Evolutionary conservation across 2,888 invertebrate genomes (phyloP), one percentile per base, ranked within the genome.

Genomic region (Cerceris rybyensis): DNA sequence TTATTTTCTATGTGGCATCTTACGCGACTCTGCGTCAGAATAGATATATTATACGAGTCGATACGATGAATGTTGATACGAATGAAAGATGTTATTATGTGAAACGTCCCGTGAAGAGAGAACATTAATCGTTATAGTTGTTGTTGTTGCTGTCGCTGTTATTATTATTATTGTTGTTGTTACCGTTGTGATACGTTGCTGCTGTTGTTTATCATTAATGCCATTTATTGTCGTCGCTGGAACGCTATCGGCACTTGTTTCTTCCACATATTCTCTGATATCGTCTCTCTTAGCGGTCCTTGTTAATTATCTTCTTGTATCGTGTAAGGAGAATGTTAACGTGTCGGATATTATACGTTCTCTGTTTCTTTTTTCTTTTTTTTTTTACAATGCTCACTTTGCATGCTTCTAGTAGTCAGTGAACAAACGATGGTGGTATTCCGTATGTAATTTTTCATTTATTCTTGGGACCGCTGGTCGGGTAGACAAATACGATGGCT

Each of bases 401-500:
- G 80, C 81, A 81, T 81, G 81, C 66, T 60, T 66, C 11, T 66
- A 73, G 54, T 60, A 59, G 43, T 6, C 16, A 58, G 17, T 16
- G 28, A 70, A 16, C 16, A 57, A n/a, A 72, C 59, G 60, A 71
- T 6, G 28, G 57, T 64, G 55, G 16, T 9, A 63, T 81, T 57
- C 79, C 46, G 68, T 84, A 72, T 80, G 78, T 86, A 86, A 84
- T 86, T 71, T 80, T 79, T 55, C 57, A 75, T 81, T 81, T 83
- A 69, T 88, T 90, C 89, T 90, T 90, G 87, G 92, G 92, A 93
- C 91, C 93, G 93, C 93, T 94, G 96, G 96, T 94, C 96, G 96
- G 94, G 94, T 95, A 98, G 98, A 98, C 95, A 98, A 98, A 95
- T 95, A 98, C 95, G 98, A 98, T 94, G 97, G 96, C 93, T 97